phyloP scores from a whole-genome alignment of 2,113 vertebrate genomes.

The Barnardius zonarius region DNA sequence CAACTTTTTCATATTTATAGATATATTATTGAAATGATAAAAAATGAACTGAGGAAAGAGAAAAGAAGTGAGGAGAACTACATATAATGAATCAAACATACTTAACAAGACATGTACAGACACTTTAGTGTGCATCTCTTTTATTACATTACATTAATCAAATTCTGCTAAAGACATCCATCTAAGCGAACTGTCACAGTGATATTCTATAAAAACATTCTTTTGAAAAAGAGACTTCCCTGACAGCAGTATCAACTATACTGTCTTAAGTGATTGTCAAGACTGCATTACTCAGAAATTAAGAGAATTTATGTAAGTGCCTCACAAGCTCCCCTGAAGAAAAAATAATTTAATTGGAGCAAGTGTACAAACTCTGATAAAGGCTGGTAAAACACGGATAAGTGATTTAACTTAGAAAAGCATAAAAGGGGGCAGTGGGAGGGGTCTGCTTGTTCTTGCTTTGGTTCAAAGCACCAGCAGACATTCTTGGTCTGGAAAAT shows the following conservation, averaged over 20 bases:
- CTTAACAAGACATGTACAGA: conserved; percentile 85
- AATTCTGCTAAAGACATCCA: conserved; percentile 83
- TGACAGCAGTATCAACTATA: conserved; percentile 83
- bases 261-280: conserved; percentile 86
- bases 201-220: conserved; percentile 81
- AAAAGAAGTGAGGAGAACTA: conserved; percentile 80
- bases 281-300: conserved; percentile 88
- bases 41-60: conserved; percentile 83
- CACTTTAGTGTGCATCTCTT: conserved; percentile 87
- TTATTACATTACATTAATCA: conserved; percentile 92
- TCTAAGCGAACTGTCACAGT: conserved; percentile 80
- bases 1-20: conserved; percentile 90
- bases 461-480: not conserved
- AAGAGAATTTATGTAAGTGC: conserved; percentile 85
- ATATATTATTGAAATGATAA: conserved; percentile 92
- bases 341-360: conserved; percentile 86
- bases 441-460: conserved; percentile 10
- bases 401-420: conserved; percentile 78
- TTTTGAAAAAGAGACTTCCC: conserved; percentile 77
- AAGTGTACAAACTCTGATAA: conserved; percentile 84
- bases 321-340: conserved; percentile 76
- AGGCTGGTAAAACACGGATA: conserved; percentile 79
- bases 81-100: conserved; percentile 88
- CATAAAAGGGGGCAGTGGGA: conserved; percentile 7
- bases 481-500: not conserved